Evolutionary conservation across 2,888 invertebrate genomes (phyloP).

Genomic region (Drosophila mulleri): DNA sequence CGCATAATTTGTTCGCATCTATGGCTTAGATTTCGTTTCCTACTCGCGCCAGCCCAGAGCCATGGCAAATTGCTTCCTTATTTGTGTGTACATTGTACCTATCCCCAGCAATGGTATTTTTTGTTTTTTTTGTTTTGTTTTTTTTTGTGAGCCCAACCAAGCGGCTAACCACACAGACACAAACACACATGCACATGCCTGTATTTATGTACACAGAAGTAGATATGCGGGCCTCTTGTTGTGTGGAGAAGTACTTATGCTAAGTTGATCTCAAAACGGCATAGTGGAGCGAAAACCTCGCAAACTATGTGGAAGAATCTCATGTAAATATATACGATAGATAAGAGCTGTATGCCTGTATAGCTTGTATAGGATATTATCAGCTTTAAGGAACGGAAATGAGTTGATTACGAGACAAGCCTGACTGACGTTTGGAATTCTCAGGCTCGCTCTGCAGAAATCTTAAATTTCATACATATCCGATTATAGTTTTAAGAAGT

Average conservation of each 20-base stretch:
- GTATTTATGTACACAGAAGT: neutral
- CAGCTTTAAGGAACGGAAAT: neutral
- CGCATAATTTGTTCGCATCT: conserved; percentile 67
- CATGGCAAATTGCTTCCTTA: conserved; percentile 72
- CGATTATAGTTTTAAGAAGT: no score
- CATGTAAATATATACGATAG: neutral
- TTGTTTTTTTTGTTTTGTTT: conserved; percentile 14
- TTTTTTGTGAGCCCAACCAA: conserved; percentile 29
- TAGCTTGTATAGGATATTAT: no score
- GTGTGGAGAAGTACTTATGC: conserved; percentile 51
- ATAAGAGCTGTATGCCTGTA: neutral
- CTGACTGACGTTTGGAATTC: neutral
- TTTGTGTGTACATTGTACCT: conserved; percentile 56
- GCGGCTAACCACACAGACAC: conserved; percentile 21
- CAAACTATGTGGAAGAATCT: neutral
- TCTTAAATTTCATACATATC: no score
- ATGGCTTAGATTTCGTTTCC: conserved; percentile 60
- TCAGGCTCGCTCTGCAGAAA: no score
- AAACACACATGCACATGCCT: conserved; percentile 4
- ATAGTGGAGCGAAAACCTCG: conserved; percentile 20
- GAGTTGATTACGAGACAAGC: neutral
- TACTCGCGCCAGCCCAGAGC: conserved; percentile 58
- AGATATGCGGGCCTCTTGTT: conserved; percentile 1
- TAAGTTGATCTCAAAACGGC: conserved; percentile 20
- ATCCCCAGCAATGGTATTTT: conserved; percentile 26